Base-by-base conservation (phyloP, 2,113 vertebrate genomes). In the Aleadryas rufinucha region DNA sequence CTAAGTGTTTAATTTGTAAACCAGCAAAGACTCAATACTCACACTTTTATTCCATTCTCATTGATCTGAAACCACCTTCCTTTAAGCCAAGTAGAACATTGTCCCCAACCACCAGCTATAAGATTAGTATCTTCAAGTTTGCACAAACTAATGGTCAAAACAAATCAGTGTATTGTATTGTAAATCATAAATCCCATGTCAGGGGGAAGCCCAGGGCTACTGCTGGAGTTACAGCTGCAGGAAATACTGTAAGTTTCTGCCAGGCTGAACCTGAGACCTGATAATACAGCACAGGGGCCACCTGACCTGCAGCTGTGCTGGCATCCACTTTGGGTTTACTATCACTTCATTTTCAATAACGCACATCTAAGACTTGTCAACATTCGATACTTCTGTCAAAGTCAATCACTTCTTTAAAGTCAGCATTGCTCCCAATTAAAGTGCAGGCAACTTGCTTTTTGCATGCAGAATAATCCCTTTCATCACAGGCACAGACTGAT, bases 111-210 rank as follows among this genome's bases (percentile, higher is more conserved):
- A 71, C 47, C 35, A 83, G 35, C 90, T 57, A 54, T 7, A 5
- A 82, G 64, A 53, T 86, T 69, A 72, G 9, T 45, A 82, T 60
- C 92, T 90, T 91, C 64, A 87, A 76, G 79, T 96, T 79, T 92
- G 95, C 94, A 93, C 96, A 95, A 97, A 98, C 90, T 90, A 94
- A 96, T 89, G 93, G 93, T 91, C 96, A 95, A 94, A 95, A 96
- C 71, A 96, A 96, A 98, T 96, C 95, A 87, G 96, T 69, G 30
- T 83, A 93, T 93, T 94, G 84, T 96, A 93, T 94, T 81, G 93
- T 93, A 92, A 97, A 96, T 92, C 96, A 92, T 96, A 97, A 97
- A 97, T 94, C 84, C 94, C 86, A 90, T 56, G 44, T 83, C 91
- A 93, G 92, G 82, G 86, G 93, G 89, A 96, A 97, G 96, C 93